Conservation (phyloP, 2,888 invertebrate species). For the Muscina levida region DNA sequence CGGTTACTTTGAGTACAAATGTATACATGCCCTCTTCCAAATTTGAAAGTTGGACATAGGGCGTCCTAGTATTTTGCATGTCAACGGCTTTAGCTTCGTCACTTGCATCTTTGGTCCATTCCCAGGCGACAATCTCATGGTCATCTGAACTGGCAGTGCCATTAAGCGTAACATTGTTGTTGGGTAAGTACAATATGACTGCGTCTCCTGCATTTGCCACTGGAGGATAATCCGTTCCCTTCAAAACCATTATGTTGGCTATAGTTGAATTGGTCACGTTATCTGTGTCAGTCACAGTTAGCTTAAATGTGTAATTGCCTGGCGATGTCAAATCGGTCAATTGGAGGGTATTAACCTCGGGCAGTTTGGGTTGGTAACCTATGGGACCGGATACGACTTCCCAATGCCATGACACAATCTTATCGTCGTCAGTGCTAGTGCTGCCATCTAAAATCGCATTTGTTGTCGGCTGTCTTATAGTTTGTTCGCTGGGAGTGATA, state of each 20-base stretch:
- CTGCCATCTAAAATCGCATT: conserved; percentile 95
- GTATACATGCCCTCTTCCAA: conserved; percentile 96
- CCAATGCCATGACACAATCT: conserved; percentile 94
- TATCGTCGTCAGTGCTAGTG: conserved; percentile 89
- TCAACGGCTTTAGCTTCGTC: conserved; percentile 95
- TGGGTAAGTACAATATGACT: conserved; percentile 93
- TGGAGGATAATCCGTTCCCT: conserved; percentile 96
- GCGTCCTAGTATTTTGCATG: conserved; percentile 96
- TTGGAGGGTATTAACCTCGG: conserved; percentile 90
- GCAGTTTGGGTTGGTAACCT: conserved; percentile 89
- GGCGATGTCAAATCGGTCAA: conserved; percentile 90
- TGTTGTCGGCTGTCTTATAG: conserved; percentile 93
- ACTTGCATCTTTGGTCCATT: conserved; percentile 95
- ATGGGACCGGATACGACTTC: conserved; percentile 93
- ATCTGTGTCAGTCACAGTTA: conserved; percentile 95
- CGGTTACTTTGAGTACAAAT: conserved; percentile 95
- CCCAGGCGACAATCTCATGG: conserved; percentile 95
- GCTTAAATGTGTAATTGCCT: conserved; percentile 93
- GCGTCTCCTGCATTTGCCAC: conserved; percentile 96
- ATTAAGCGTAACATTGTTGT: conserved; percentile 91
- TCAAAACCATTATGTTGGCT: conserved; percentile 93
- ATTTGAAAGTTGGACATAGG: conserved; percentile 92
- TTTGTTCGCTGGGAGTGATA: conserved; percentile 91
- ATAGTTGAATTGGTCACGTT: conserved; percentile 91
- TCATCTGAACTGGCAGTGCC: conserved; percentile 96